A percentile compares a stretch with the other conserved stretches of the same genome.
These are phyloP conservation scores for Drosophila sordidula DNA, from an alignment of 2,888 invertebrate genomes.

Conservation along the genomic window DNA sequence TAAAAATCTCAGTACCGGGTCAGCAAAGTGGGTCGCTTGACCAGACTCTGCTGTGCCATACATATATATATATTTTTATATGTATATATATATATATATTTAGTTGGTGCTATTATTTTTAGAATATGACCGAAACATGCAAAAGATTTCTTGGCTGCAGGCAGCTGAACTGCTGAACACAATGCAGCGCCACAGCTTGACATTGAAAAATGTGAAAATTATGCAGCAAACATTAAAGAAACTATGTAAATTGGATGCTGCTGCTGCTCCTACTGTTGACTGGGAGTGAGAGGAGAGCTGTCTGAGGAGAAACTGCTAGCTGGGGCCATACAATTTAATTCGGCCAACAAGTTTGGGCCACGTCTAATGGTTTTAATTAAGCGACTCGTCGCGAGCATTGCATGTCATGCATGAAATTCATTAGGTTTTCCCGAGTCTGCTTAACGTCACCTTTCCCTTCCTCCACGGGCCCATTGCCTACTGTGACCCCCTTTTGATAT, in stretches of 20 bases:
- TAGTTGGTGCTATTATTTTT: conserved; percentile 71
- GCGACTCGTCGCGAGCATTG: conserved; percentile 69
- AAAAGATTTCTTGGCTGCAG: conserved; percentile 72
- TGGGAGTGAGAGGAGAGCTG: not conserved
- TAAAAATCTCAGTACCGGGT: conserved; percentile 72
- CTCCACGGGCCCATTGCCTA: not conserved
- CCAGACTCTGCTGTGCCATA: conserved; percentile 43
- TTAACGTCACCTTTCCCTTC: not conserved
- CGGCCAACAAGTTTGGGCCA: conserved; percentile 52
- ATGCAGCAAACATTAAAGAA: conserved; percentile 82
- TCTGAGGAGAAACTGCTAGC: not conserved
- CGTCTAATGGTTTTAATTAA: conserved; percentile 79
- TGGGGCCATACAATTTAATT: conserved; percentile 60
- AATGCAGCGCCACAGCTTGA: conserved; percentile 75
- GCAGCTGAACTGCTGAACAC: conserved; percentile 43
- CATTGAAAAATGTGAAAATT: conserved; percentile 85
- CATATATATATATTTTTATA: conserved; percentile 1
- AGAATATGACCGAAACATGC: conserved; percentile 82
- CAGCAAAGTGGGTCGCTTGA: conserved; percentile 72
- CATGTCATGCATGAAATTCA: conserved; percentile 79
- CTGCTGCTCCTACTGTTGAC: not conserved
- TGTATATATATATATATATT: conserved; percentile 4
- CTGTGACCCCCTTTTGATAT: conserved; percentile 57
- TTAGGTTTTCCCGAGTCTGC: conserved; percentile 56
- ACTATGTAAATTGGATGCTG: conserved; percentile 76